Base-by-base conservation (phyloP, 2,888 invertebrate species). In the Nomada flava region DNA sequence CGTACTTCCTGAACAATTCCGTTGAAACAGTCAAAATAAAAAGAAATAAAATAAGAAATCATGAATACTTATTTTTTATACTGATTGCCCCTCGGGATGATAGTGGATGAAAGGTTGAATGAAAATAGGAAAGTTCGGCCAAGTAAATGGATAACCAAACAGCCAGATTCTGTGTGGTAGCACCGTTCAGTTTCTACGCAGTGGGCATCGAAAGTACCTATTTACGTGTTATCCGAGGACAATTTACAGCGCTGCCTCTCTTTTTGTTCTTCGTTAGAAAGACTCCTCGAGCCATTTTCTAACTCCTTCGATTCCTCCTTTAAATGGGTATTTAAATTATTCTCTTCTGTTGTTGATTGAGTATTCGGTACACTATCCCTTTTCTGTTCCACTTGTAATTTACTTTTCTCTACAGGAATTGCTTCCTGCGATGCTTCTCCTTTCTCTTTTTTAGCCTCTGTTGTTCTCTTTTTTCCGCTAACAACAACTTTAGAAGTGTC, bases 201-300 rank as follows among this genome's bases (percentile, higher is more conserved):
- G 18, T 36, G 64, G 59, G 36, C n/a, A 53, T 36, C 15, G 26
- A 47, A 13, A 69, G n/a, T 55, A 42, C 52, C 44, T 42, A 69
- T 84, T 83, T 84, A 84, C 83, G 84, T 84, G 50, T 84, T 84
- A 23, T 84, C 84, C 70, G 76, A 83, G 23, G 62, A 70, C 47
- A 73, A 20, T 73, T 82, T 11, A 53, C 68, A 71, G 36, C 44
- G 70, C 55, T 70, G 70, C 73, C 71, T 82, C 18, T 76, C 67
- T 9, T 29, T 68, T 62, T 71, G 72, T 3, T 65, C 23, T 13
- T 64, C 26, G 10, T 65, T 7, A 26, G 50, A 13, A 11, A 15
- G 53, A 71, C 79, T 79, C 79, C 79, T 82, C 0, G 62, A 68
- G 52, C 47, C 59, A 10, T 29, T 73, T 20, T 70, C 20, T 44